Conservation (phyloP, 2,888 invertebrate genomes). For the Baronia brevicornis region DNA sequence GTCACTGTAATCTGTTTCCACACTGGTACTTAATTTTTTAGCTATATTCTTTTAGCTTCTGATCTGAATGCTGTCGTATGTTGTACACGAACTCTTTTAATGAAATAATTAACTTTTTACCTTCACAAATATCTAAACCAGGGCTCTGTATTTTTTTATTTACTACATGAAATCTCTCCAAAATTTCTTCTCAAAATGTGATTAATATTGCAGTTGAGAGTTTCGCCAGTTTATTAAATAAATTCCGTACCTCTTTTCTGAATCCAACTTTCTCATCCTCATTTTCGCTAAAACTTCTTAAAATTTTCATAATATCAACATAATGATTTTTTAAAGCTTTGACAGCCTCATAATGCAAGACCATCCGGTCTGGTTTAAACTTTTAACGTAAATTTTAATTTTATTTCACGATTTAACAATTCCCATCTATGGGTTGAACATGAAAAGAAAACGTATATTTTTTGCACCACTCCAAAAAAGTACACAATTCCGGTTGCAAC, state of each 20-base stretch:
- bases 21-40: neutral
- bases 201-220: too few relatives aligned
- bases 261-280: slow-evolving; percentile 19
- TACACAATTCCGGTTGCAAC: slow-evolving; percentile 14
- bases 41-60: neutral
- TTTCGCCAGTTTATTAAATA: too few relatives aligned
- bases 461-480: slow-evolving; percentile 9
- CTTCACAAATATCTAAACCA: slow-evolving; percentile 19
- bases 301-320: slow-evolving; percentile 14
- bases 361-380: too few relatives aligned
- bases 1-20: neutral
- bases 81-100: slow-evolving; percentile 4
- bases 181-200: too few relatives aligned
- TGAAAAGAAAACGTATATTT: slow-evolving; percentile 14
- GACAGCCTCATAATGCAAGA: slow-evolving; percentile 15
- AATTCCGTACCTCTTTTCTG: too few relatives aligned
- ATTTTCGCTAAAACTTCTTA: slow-evolving; percentile 15
- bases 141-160: too few relatives aligned
- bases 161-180: too few relatives aligned
- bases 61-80: too few relatives aligned
- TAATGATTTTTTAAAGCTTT: too few relatives aligned
- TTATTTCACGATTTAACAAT: slow-evolving; percentile 15
- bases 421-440: slow-evolving; percentile 12
- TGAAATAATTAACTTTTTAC: slow-evolving; percentile 24
- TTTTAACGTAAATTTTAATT: slow-evolving; percentile 19